phyloP scores from a whole-genome alignment of 2,888 invertebrate species.

The Eucera pruinosa region DNA sequence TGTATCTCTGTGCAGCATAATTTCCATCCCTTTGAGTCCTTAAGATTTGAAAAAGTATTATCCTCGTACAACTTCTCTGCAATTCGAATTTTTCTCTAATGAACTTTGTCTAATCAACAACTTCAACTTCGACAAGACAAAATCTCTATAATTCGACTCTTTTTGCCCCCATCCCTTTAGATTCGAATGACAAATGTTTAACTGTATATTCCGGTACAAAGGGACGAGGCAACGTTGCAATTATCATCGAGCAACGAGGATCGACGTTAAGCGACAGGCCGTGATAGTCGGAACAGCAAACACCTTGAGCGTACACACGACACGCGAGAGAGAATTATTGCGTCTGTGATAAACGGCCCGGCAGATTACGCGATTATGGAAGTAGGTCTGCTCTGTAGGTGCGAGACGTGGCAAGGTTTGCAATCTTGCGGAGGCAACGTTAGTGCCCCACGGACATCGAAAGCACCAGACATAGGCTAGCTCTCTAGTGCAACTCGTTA shows the following conservation, averaged over 20 bases:
- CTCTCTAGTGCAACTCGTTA: slow-evolving; percentile 53
- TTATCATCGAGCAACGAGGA: slow-evolving; percentile 30
- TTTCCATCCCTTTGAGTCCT: no score
- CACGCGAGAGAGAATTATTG: slow-evolving; percentile 49
- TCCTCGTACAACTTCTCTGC: no score
- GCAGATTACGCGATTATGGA: slow-evolving; percentile 64
- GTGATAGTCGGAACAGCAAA: slow-evolving; percentile 47
- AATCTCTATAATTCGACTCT: no score
- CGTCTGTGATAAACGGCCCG: slow-evolving; percentile 57
- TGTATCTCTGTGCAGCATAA: no score
- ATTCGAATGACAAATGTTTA: no score
- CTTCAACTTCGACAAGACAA: no score
- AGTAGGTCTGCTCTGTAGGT: slow-evolving; percentile 50
- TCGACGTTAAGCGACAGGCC: slow-evolving; percentile 45
- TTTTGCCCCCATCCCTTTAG: no score
- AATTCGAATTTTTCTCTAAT: no score
- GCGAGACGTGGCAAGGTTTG: slow-evolving; percentile 27
- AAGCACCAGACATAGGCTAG: slow-evolving; percentile 36
- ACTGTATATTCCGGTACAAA: no score
- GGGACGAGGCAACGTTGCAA: no score
- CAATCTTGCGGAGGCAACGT: slow-evolving; percentile 33
- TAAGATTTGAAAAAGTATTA: no score
- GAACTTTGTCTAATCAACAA: no score
- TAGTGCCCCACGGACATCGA: slow-evolving; percentile 56
- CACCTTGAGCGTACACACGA: slow-evolving; percentile 41